Percentiles rank a stretch among this genome's conserved stretches.
phyloP scores from a whole-genome alignment of 1,140 invertebrate species.

The Alviniconcha marisindica region DNA sequence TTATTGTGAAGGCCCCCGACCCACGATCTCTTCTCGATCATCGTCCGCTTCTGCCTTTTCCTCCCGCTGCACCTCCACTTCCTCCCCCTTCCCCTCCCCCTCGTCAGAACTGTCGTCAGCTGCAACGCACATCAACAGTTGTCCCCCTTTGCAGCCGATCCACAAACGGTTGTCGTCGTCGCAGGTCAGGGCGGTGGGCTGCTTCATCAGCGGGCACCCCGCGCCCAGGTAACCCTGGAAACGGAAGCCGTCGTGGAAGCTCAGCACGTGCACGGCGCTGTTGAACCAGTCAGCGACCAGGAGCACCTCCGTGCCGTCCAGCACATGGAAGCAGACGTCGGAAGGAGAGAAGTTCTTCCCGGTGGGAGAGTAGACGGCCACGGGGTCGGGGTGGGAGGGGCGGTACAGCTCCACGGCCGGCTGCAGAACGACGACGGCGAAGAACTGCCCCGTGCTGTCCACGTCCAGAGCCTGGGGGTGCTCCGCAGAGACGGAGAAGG shows the following conservation, averaged over 20 bases:
- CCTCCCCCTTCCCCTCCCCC: not conserved
- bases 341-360: not conserved
- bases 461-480: slow-evolving; percentile 16
- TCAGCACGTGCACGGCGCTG: slow-evolving; percentile 20
- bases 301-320: slow-evolving; percentile 13
- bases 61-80: too few relatives aligned
- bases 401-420: not conserved
- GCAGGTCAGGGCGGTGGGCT: not conserved
- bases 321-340: slow-evolving; percentile 27
- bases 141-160: slow-evolving; percentile 14
- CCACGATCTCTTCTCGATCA: too few relatives aligned
- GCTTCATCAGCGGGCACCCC: not conserved
- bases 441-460: slow-evolving; percentile 19
- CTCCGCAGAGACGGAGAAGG: not conserved
- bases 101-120: not conserved
- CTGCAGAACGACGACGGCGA: not conserved
- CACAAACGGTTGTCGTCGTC: slow-evolving; percentile 7
- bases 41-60: too few relatives aligned
- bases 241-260: not conserved
- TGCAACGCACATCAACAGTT: not conserved
- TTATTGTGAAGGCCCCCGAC: too few relatives aligned
- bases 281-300: slow-evolving; percentile 32
- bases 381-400: not conserved
- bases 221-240: not conserved
- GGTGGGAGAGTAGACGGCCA: not conserved